These are phyloP conservation scores for Neodontobutis hainanensis DNA, from an alignment of 2,113 vertebrate genomes.

Conservation along the genomic window DNA sequence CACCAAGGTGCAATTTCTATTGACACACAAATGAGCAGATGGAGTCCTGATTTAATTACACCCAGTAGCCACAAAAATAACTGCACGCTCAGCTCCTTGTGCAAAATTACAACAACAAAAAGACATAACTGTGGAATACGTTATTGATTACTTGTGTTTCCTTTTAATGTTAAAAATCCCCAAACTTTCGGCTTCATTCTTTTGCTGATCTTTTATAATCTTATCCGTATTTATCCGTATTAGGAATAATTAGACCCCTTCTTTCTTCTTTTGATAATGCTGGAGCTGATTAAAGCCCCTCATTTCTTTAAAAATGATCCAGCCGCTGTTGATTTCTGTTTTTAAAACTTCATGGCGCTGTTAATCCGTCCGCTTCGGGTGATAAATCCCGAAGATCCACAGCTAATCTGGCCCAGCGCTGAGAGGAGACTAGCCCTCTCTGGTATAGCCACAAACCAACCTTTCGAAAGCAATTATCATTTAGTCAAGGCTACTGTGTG, in stretches of 20 bases:
- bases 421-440: conserved; percentile 75
- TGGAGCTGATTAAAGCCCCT: conserved; percentile 68
- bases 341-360: conserved; percentile 76
- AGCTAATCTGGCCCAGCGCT: conserved; percentile 84
- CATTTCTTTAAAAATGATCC: conserved; percentile 55
- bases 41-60: conserved; percentile 61
- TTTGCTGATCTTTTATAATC: conserved; percentile 73
- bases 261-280: conserved; percentile 76
- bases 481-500: conserved; percentile 74
- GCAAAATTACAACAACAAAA: not conserved
- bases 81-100: conserved; percentile 18
- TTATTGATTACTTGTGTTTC: not conserved
- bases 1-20: conserved; percentile 59
- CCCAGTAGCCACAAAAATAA: conserved; percentile 28
- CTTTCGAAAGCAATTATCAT: conserved; percentile 84
- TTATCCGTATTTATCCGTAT: conserved; percentile 80
- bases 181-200: conserved; percentile 27
- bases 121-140: not conserved
- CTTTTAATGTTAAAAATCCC: conserved; percentile 7
- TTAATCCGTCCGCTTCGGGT: conserved; percentile 84
- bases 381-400: conserved; percentile 86
- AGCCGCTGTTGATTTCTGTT: conserved; percentile 74
- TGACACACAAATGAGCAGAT: conserved; percentile 50
- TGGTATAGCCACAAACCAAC: conserved; percentile 82
- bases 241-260: conserved; percentile 78